Conservation (phyloP, 1,140 invertebrate genomes). For the Trichomalopsis sarcophagae region DNA sequence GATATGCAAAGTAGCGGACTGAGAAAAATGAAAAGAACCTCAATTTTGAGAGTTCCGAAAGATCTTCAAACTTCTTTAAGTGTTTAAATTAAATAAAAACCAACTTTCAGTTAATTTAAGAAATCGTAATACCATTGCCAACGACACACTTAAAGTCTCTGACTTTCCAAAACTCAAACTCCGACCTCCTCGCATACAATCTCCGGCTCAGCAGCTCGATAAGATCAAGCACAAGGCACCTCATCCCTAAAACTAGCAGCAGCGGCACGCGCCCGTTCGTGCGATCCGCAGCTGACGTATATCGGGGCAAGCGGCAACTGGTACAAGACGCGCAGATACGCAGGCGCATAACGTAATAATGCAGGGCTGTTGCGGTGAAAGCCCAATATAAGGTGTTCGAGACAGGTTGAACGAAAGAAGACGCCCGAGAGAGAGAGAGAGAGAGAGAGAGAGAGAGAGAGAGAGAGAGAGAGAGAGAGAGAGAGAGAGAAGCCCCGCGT, state of each 20-base stretch:
- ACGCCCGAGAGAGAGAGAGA: background rate
- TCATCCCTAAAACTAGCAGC: background rate
- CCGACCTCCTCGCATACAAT: background rate
- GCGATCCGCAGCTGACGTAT: constrained; percentile 66
- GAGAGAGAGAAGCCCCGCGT: background rate
- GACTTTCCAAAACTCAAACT: too few species aligned
- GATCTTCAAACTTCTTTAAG: too few species aligned
- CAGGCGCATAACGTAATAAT: background rate
- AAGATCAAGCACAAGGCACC: background rate
- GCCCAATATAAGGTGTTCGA: background rate
- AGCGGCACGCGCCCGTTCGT: background rate
- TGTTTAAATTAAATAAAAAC: too few species aligned
- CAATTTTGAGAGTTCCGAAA: too few species aligned
- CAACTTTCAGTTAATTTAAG: too few species aligned
- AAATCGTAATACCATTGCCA: too few species aligned
- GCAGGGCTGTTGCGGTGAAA: background rate
- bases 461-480: too few species aligned
- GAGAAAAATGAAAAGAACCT: too few species aligned
- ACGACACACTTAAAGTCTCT: too few species aligned
- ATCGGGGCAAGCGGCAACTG: constrained; percentile 34
- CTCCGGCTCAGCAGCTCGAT: background rate
- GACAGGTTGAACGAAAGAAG: constrained; percentile 1
- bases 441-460: too few species aligned
- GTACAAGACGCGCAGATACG: too few species aligned
- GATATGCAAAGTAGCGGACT: too few species aligned